Evolutionary conservation across 2,113 vertebrate genomes (phyloP).

Genomic region (Hemiscyllium ocellatum): DNA sequence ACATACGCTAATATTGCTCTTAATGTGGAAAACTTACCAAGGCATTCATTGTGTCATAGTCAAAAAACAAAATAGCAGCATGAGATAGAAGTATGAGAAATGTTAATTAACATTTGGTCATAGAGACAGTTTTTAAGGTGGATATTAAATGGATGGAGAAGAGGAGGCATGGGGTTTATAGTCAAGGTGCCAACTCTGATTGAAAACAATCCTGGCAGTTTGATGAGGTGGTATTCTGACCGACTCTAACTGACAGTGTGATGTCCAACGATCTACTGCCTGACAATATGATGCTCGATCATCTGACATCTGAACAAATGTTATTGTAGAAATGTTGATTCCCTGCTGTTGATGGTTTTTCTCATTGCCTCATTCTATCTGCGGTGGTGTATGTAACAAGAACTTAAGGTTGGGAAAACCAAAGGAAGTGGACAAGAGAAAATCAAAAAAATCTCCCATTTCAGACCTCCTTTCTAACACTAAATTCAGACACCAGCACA

Average conservation of each 20-base stretch:
- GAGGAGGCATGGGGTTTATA: neutral
- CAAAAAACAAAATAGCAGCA: neutral
- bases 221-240: neutral
- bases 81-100: neutral
- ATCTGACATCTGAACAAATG: neutral
- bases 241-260: neutral
- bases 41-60: neutral
- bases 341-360: neutral
- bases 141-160: neutral
- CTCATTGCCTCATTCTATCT: neutral
- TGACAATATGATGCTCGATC: neutral
- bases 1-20: neutral
- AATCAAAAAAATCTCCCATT: neutral
- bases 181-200: neutral
- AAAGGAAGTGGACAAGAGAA: neutral
- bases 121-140: neutral
- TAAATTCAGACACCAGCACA: neutral
- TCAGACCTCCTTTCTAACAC: neutral
- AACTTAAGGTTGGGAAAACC: neutral
- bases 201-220: neutral
- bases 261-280: neutral
- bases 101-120: neutral
- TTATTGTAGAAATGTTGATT: neutral
- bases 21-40: neutral
- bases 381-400: neutral